These are phyloP conservation scores for Muscicapa comitata DNA, from an alignment of 2,797 vertebrate species.

Conservation along the genomic window DNA sequence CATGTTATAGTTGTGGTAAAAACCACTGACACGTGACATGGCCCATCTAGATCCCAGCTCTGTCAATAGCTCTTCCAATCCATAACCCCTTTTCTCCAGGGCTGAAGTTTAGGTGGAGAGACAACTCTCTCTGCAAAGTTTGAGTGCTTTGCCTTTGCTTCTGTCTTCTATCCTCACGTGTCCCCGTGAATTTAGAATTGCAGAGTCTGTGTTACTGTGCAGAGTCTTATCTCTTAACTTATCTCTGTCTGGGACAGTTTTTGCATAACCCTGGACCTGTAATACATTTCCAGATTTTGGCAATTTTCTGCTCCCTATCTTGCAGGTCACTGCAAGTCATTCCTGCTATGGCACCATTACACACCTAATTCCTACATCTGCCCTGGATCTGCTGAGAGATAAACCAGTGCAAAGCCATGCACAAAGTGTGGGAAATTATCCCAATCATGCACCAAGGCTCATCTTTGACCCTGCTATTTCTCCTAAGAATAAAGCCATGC, in stretches of 20 bases:
- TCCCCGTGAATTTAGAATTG: neutral
- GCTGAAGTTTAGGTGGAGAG: neutral
- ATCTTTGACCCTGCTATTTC: too few species aligned
- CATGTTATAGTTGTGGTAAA: neutral
- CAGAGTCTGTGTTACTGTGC: neutral
- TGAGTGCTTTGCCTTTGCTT: neutral
- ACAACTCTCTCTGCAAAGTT: neutral
- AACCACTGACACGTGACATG: neutral
- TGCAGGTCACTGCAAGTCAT: neutral
- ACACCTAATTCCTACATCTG: neutral
- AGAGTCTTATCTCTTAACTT: neutral
- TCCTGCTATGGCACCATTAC: neutral
- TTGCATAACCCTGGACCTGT: neutral
- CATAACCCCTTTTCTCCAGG: neutral
- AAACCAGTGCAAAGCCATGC: too few species aligned
- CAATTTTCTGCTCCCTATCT: neutral
- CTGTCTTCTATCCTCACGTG: rapidly evolving
- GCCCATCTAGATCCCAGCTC: neutral
- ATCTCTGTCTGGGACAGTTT: neutral
- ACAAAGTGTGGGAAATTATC: too few species aligned
- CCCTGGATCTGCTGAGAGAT: neutral
- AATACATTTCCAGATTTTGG: neutral
- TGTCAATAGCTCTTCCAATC: neutral
- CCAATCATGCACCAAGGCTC: too few species aligned
- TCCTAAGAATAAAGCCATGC: too few species aligned